Conservation (phyloP, 2,888 invertebrate species). For the Fragum whitleyi region DNA sequence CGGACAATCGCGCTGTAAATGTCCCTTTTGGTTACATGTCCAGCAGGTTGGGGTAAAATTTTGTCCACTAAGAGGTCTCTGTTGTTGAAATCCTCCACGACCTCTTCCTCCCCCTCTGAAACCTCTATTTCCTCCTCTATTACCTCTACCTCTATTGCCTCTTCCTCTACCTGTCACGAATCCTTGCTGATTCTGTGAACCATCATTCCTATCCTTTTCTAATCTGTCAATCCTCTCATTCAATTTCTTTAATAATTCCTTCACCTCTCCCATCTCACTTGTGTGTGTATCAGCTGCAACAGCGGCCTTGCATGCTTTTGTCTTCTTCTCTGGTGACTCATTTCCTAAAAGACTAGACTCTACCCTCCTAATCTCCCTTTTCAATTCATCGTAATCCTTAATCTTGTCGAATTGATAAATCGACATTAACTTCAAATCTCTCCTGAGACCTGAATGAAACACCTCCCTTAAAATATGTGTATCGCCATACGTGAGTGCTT, state of each 20-base stretch:
- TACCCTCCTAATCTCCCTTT: conserved; percentile 29
- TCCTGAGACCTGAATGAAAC: background rate
- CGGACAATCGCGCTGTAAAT: conserved; percentile 22
- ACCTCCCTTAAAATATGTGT: background rate
- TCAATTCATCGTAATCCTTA: conserved; percentile 12
- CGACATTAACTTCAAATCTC: too few species aligned
- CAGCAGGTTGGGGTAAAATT: conserved; percentile 24
- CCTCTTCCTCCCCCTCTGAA: background rate
- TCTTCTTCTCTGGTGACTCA: background rate
- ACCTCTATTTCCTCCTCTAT: too few species aligned
- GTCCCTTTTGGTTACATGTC: conserved; percentile 16
- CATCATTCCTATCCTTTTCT: conserved; percentile 14
- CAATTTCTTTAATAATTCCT: background rate
- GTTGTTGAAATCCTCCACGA: background rate
- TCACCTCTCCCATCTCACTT: conserved; percentile 11
- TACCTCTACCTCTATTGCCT: background rate
- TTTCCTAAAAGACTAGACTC: background rate
- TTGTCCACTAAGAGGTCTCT: background rate
- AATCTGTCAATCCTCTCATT: background rate
- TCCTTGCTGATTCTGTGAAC: background rate
- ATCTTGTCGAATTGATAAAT: background rate
- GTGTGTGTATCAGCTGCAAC: background rate
- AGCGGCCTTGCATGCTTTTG: conserved; percentile 19
- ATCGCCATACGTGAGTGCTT: background rate
- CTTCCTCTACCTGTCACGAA: background rate